Conservation (phyloP, 2,888 invertebrate species). For the Lithophane semibrunnea region DNA sequence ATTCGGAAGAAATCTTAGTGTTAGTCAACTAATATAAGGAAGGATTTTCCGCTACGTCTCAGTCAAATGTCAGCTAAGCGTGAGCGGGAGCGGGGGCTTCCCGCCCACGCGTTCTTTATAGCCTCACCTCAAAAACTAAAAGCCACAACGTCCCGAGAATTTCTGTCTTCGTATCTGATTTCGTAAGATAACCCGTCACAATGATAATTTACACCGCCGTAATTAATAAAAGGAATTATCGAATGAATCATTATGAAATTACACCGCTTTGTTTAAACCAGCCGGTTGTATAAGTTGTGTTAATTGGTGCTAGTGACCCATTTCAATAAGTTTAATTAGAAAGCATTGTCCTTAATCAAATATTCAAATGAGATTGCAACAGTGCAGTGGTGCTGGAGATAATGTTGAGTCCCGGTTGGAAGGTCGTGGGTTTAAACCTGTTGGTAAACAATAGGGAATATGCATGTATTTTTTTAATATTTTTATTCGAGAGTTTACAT, state of each 20-base stretch:
- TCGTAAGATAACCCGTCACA: conserved; percentile 53
- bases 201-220: conserved; percentile 53
- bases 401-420: conserved; percentile 44
- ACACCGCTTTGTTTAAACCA: conserved; percentile 53
- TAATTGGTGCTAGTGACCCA: conserved; percentile 55
- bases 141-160: conserved; percentile 53
- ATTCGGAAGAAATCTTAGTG: not conserved
- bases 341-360: conserved; percentile 79
- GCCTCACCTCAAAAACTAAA: conserved; percentile 25
- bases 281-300: conserved; percentile 44
- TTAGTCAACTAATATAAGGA: not conserved
- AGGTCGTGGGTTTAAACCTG: conserved; percentile 49
- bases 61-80: not conserved
- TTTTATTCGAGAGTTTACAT: too few relatives aligned
- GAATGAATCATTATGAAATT: conserved; percentile 65
- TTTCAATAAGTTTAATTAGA: conserved; percentile 77
- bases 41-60: not conserved
- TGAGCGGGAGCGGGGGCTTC: too few relatives aligned
- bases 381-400: conserved; percentile 50
- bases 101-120: conserved; percentile 25
- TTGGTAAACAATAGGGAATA: conserved; percentile 21
- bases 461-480: too few relatives aligned
- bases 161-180: conserved; percentile 49
- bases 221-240: conserved; percentile 66
- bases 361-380: conserved; percentile 78